Percentiles rank a stretch among this genome's conserved stretches.
Conservation (phyloP, 2,113 vertebrate species). For the Nanger granti region DNA sequence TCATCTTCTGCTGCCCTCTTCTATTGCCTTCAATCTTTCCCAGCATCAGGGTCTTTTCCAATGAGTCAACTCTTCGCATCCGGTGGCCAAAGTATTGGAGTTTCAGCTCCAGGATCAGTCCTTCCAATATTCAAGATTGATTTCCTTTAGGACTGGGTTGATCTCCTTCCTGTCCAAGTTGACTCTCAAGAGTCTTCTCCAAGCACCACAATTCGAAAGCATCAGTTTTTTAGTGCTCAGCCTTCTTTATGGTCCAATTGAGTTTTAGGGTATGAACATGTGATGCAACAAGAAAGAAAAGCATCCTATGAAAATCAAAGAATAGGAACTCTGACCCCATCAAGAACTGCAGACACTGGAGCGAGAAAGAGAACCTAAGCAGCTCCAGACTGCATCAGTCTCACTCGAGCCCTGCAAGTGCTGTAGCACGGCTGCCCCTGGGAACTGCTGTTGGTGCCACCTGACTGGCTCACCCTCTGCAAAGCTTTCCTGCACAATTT, state of each 20-base stretch:
- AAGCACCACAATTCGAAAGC: not conserved
- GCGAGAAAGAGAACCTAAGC: not conserved
- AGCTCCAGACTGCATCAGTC: too few relatives aligned
- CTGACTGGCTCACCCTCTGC: too few relatives aligned
- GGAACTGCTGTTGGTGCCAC: rapidly evolving
- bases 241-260: not conserved
- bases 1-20: not conserved
- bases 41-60: not conserved
- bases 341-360: not conserved
- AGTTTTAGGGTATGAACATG: not conserved
- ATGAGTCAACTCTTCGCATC: not conserved
- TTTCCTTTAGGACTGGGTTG: not conserved
- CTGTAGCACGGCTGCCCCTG: not conserved
- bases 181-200: not conserved
- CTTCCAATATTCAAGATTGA: not conserved
- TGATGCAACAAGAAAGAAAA: not conserved
- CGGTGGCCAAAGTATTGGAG: not conserved
- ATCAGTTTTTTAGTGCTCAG: not conserved
- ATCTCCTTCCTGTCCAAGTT: not conserved
- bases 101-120: not conserved
- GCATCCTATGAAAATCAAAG: not conserved
- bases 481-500: not conserved
- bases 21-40: not conserved
- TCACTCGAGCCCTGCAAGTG: not conserved
- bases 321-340: not conserved